phyloP scores from a whole-genome alignment of 1,140 invertebrate genomes.

The Zaprionus davidi region DNA sequence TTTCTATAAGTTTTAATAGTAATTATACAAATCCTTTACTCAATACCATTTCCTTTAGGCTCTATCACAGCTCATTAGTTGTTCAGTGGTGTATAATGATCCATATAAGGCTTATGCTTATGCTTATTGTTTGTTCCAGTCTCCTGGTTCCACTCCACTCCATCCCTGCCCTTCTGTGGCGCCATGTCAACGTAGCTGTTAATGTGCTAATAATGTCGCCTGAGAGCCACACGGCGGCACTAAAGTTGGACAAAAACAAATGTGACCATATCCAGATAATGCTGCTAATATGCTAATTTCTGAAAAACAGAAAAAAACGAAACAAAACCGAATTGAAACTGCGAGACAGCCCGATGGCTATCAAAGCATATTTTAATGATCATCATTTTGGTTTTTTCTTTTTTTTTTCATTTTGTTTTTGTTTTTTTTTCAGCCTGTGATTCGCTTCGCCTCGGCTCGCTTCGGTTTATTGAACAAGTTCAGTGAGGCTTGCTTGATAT shows the following conservation, averaged over 20 bases:
- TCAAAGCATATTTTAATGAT: conserved; percentile 67
- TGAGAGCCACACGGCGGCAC: conserved; percentile 40
- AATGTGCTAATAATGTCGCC: conserved; percentile 56
- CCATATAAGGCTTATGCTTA: not conserved
- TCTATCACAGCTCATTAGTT: too few relatives aligned
- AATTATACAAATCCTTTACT: not conserved
- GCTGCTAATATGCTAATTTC: conserved; percentile 59
- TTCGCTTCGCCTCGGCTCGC: conserved; percentile 36
- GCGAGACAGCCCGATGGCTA: conserved; percentile 46
- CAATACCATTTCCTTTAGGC: not conserved
- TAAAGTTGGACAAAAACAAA: conserved; percentile 52
- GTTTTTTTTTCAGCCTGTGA: conserved; percentile 20
- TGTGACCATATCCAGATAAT: conserved; percentile 52
- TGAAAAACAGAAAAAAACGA: conserved; percentile 12
- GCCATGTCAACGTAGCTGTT: conserved; percentile 46
- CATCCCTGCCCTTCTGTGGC: conserved; percentile 11
- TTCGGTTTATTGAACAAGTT: conserved; percentile 54
- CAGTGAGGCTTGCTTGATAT: conserved; percentile 40
- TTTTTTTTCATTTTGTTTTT: conserved; percentile 29
- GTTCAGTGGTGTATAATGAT: not conserved
- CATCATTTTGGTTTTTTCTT: conserved; percentile 52
- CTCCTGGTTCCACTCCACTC: not conserved
- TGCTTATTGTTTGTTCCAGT: not conserved
- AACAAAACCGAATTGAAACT: conserved; percentile 17
- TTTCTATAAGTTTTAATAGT: not conserved